Evolutionary conservation across 2,113 vertebrate genomes (phyloP).

Genomic region (Catharus bicknelli): DNA sequence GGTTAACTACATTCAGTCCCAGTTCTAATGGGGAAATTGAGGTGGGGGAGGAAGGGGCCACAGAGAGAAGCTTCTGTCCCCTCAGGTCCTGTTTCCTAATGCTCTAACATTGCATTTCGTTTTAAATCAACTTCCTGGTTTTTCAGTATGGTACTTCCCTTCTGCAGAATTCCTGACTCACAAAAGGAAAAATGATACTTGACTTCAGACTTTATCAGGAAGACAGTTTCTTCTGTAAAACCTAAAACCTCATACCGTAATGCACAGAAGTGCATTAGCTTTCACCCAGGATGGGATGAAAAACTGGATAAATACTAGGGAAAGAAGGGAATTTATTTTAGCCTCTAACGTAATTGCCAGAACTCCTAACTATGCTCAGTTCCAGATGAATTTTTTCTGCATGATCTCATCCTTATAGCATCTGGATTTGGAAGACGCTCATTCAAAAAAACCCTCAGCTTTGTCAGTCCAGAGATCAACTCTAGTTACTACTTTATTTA

Average conservation of each 20-base stretch:
- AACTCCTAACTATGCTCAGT: neutral
- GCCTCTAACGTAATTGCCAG: neutral
- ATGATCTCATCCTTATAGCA: constrained; percentile 9
- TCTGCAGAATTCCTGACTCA: neutral
- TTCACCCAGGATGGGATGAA: neutral
- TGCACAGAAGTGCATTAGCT: neutral
- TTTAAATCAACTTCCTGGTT: neutral
- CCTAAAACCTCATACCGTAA: neutral
- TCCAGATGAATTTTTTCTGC: constrained; percentile 8
- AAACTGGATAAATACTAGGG: neutral
- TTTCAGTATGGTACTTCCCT: neutral
- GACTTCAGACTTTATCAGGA: neutral
- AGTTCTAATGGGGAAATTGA: neutral
- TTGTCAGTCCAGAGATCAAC: neutral
- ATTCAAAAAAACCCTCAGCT: neutral
- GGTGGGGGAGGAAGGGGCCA: accelerated
- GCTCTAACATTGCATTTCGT: neutral
- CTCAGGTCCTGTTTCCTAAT: neutral
- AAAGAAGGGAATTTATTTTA: neutral
- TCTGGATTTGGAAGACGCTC: neutral
- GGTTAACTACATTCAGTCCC: neutral
- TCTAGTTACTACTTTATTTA: neutral
- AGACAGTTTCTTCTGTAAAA: neutral
- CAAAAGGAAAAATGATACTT: neutral
- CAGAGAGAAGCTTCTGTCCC: neutral